Evolutionary conservation across 2,797 vertebrate genomes (phyloP).

Genomic region (Cichlasoma orientale): DNA sequence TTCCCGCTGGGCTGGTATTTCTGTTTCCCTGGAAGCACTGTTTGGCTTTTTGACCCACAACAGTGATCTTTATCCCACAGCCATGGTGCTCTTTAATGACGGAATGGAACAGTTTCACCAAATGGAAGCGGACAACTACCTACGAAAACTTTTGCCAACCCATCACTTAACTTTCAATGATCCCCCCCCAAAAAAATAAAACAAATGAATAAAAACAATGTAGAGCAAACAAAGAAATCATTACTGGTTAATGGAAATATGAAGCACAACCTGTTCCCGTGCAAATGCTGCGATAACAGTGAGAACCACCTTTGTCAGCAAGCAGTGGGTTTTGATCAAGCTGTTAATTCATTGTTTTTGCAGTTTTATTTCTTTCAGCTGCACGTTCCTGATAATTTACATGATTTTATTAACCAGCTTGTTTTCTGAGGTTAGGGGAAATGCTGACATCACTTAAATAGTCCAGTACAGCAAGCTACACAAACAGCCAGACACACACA

Average conservation of each 20-base stretch:
- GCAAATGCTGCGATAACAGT: background rate
- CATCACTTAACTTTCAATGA: background rate
- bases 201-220: background rate
- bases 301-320: background rate
- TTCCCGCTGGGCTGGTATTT: conserved; percentile 57
- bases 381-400: background rate
- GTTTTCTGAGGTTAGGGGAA: background rate
- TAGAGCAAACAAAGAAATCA: background rate
- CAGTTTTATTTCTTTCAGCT: background rate
- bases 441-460: conserved; percentile 21
- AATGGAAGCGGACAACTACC: background rate
- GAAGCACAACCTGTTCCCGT: background rate
- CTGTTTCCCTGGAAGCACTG: conserved; percentile 39
- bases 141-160: background rate
- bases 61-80: conserved; percentile 46
- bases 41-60: conserved; percentile 43
- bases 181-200: background rate
- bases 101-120: conserved; percentile 15
- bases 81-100: conserved; percentile 19
- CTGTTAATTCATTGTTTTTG: background rate
- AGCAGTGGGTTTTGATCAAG: background rate
- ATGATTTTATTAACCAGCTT: background rate
- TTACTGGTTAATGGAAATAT: background rate
- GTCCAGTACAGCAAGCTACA: background rate
- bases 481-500: background rate